Conservation (phyloP, 2,888 invertebrate genomes). For the Caenorhabditis japonica region DNA sequence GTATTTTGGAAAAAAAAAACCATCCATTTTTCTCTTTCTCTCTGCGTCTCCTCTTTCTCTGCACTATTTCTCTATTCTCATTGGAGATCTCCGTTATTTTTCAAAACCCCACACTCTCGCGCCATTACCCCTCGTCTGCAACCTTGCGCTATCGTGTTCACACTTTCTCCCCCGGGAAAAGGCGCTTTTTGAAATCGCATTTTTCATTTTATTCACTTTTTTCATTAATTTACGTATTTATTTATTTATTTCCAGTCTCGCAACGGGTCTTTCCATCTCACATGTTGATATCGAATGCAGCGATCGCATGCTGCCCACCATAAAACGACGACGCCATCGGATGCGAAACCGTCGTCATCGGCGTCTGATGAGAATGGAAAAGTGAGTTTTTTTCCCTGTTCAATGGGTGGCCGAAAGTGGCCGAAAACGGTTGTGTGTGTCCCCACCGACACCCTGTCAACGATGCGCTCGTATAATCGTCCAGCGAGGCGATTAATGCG, state of each 20-base stretch:
- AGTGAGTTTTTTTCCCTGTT: constrained; percentile 33
- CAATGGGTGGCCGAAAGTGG: not conserved
- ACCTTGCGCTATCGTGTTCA: not conserved
- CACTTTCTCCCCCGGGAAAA: not conserved
- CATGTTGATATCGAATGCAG: constrained; percentile 19
- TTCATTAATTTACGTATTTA: not conserved
- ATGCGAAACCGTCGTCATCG: constrained; percentile 1
- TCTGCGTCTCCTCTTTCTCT: constrained; percentile 16
- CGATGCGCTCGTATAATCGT: not conserved
- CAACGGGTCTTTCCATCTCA: constrained; percentile 24
- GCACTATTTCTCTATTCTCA: constrained; percentile 10
- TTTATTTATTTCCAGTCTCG: not conserved
- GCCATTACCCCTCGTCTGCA: constrained; percentile 26
- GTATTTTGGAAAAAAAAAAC: no score
- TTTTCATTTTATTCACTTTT: not conserved
- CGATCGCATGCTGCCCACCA: constrained; percentile 6
- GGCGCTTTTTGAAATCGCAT: not conserved
- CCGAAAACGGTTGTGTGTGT: no score
- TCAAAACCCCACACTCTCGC: constrained; percentile 42
- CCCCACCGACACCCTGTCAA: no score
- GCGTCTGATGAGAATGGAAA: constrained; percentile 21
- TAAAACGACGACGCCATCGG: constrained; percentile 19
- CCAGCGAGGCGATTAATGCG: constrained; percentile 39
- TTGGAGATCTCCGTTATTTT: constrained; percentile 37
- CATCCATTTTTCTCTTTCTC: not conserved